phyloP scores from a whole-genome alignment of 2,113 vertebrate genomes.

The Datnioides undecimradiatus region DNA sequence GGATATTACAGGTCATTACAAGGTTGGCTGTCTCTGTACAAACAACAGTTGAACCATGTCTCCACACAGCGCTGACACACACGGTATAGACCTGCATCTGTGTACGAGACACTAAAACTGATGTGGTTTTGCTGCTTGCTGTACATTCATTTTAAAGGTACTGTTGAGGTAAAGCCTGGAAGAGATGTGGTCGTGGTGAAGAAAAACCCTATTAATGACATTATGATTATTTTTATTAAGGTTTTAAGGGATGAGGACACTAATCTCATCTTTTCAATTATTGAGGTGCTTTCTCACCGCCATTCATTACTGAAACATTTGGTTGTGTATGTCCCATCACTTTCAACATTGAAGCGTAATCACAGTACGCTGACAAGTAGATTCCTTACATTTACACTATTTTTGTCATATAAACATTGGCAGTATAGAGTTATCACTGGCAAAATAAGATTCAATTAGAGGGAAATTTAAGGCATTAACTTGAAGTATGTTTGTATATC shows the following conservation, averaged over 20 bases:
- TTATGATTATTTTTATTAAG: background rate
- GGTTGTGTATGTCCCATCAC: background rate
- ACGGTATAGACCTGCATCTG: background rate
- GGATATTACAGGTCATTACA: background rate
- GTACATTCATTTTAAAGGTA: background rate
- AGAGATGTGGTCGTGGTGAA: background rate
- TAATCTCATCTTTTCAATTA: background rate
- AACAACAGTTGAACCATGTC: background rate
- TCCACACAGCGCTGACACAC: background rate
- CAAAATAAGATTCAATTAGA: constrained; percentile 22
- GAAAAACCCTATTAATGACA: constrained; percentile 5
- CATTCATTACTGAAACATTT: background rate
- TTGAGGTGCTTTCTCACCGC: background rate
- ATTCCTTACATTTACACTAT: background rate
- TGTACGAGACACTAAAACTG: background rate
- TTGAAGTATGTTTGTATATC: background rate
- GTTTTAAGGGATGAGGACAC: background rate
- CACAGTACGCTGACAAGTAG: background rate
- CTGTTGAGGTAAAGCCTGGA: constrained; percentile 6
- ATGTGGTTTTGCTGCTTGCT: background rate
- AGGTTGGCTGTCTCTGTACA: background rate
- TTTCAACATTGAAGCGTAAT: background rate
- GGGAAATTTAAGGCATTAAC: background rate
- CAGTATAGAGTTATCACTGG: background rate
- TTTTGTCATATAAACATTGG: background rate